Base-by-base conservation (phyloP, 2,888 invertebrate species). In the Cheilosia grossa region DNA sequence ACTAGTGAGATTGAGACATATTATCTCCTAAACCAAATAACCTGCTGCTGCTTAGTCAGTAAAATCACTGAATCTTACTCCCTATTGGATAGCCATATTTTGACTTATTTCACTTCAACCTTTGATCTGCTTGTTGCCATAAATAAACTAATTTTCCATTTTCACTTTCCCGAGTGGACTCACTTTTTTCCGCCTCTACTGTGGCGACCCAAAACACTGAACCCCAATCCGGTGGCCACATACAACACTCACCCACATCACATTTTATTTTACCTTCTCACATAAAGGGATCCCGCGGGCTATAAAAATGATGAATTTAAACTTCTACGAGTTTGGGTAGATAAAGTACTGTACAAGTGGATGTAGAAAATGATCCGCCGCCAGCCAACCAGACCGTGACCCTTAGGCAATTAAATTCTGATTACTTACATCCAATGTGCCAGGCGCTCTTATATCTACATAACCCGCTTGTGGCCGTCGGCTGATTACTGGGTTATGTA, bases 291-390 rank as follows among this genome's bases (percentile, higher is more conserved):
- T 24, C 66, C 85, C 51, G 19, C 5, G 13, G 75, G 75, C 51
- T n/a, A 21, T 49, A 69, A 85, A 81, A 81, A 81, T 85, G 85
- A 85, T 85, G 85, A 81, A 85, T 85, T 85, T 85, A 85, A 85
- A 85, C 85, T 85, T 77, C 81, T 81, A 56, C 66, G 66, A 82
- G 77, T 59, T 70, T 51, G 54, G 63, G 66, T 61, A 77, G 66
- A 80, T 80, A 83, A 83, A 75, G 61, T 69, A 56, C 53, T 53
- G 6, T 27, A 54, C 64, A 61, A 78, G 58, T 44, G 64, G 63
- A 64, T 81, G 58, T 67, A 85, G 75, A 85, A 85, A 81, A 85
- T 72, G 70, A 81, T 72, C 9, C 19, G 75, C 85, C 81, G 54
- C 51, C 72, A 70, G 85, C 75, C 72, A 85, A 77, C 75, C 75